These are phyloP conservation scores for Didymodactylos carnosus DNA, from an alignment of 2,888 invertebrate species.

Conservation along the genomic window DNA sequence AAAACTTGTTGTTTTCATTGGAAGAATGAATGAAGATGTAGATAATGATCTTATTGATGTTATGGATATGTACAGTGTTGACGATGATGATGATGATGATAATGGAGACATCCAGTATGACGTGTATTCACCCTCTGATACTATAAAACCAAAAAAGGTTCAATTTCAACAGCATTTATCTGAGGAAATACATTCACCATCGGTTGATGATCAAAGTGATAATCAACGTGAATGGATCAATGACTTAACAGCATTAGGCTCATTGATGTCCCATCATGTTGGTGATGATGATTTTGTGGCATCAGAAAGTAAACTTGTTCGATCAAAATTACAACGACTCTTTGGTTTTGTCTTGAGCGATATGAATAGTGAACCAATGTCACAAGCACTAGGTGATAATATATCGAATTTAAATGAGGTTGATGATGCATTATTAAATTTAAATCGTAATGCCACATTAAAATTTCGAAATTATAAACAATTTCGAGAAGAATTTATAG, in stretches of 20 bases:
- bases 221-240: not conserved
- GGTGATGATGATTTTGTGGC: not conserved
- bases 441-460: not conserved
- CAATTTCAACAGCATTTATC: not conserved
- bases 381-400: not conserved
- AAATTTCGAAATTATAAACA: slow-evolving; percentile 1
- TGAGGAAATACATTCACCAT: not conserved
- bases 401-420: not conserved
- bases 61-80: not conserved
- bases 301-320: not conserved
- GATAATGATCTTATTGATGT: not conserved
- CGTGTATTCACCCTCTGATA: not conserved
- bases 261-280: not conserved
- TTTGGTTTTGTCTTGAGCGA: not conserved
- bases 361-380: not conserved
- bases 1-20: no score
- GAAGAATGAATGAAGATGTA: no score
- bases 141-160: not conserved
- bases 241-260: not conserved
- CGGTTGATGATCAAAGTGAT: not conserved
- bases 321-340: not conserved
- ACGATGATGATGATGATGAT: not conserved
- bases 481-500: not conserved
- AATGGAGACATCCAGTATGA: no score
- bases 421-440: not conserved